A percentile compares a stretch with the other conserved stretches of the same genome.
Evolutionary conservation across 2,113 vertebrate genomes (phyloP).

Genomic region (Carettochelys insculpta): DNA sequence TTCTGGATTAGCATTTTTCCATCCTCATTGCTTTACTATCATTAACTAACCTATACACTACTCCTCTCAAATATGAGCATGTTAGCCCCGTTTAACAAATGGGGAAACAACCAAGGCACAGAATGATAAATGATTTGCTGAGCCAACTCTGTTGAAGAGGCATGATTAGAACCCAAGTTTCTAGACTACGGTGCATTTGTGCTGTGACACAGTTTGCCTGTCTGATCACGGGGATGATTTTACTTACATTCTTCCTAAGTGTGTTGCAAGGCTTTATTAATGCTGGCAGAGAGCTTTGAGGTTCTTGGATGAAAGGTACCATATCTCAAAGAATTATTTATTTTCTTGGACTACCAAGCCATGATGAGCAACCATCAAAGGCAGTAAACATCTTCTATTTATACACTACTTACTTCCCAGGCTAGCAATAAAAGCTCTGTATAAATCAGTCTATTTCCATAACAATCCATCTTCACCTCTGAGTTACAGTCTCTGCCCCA

Average conservation of each 20-base stretch:
- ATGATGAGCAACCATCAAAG: background rate
- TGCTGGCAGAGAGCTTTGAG: slow-evolving; percentile 9
- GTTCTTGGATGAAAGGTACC: slow-evolving; percentile 21
- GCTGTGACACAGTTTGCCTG: background rate
- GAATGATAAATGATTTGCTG: too few species aligned
- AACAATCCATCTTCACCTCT: background rate
- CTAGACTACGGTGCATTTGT: background rate
- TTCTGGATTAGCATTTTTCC: background rate
- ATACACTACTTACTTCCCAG: background rate
- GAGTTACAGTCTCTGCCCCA: background rate
- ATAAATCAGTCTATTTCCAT: slow-evolving; percentile 45
- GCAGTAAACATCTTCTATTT: slow-evolving; percentile 52
- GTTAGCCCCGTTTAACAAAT: background rate
- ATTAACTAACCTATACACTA: rapidly evolving
- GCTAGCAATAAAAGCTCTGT: slow-evolving; percentile 46
- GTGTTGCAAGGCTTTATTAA: background rate
- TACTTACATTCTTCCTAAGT: slow-evolving; percentile 14
- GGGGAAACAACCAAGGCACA: background rate
- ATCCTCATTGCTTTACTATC: background rate
- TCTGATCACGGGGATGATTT: background rate
- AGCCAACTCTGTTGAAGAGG: background rate
- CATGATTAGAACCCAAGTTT: background rate
- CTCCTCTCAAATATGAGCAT: background rate
- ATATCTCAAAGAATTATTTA: slow-evolving; percentile 50
- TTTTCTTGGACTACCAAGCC: slow-evolving; percentile 54